phyloP scores from a whole-genome alignment of 2,888 invertebrate genomes.

The Acanthacorydalis orientalis region DNA sequence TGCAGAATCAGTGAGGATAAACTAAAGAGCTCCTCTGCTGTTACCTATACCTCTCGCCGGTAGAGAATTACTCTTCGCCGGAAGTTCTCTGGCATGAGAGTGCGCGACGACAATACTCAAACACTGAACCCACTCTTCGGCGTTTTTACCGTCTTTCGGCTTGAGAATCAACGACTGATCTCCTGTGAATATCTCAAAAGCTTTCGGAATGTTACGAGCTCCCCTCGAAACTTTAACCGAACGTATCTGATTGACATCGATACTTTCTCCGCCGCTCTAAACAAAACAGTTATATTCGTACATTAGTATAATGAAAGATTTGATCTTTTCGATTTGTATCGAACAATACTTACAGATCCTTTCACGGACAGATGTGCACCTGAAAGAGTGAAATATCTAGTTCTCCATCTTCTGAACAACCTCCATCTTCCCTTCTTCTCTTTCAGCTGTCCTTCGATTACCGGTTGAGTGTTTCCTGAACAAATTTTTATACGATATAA shows the following conservation, averaged over 20 bases:
- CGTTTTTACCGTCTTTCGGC: constrained; percentile 86
- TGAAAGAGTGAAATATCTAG: constrained; percentile 83
- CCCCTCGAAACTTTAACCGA: constrained; percentile 88
- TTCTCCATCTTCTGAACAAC: constrained; percentile 80
- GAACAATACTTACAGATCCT: constrained; percentile 46
- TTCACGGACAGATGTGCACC: constrained; percentile 81
- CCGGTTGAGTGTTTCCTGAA: constrained; percentile 56
- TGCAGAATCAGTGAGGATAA: not conserved
- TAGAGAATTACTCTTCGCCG: constrained; percentile 29
- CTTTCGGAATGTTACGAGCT: constrained; percentile 83
- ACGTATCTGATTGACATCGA: constrained; percentile 84
- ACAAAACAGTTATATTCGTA: constrained; percentile 10
- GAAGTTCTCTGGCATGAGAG: constrained; percentile 46
- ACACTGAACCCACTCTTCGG: constrained; percentile 93
- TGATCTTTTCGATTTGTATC: not conserved
- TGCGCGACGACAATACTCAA: constrained; percentile 85
- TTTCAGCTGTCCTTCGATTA: constrained; percentile 79
- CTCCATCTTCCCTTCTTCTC: constrained; percentile 88
- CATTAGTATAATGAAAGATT: not conserved
- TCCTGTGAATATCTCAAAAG: constrained; percentile 91
- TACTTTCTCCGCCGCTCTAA: constrained; percentile 70
- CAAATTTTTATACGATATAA: not conserved
- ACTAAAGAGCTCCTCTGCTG: constrained; percentile 23
- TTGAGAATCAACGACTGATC: constrained; percentile 85
- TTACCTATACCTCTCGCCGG: constrained; percentile 27